A percentile compares a stretch with the other conserved stretches of the same genome.
These are phyloP conservation scores for Mesaphorura yosii DNA, from an alignment of 1,140 invertebrate genomes.

Conservation along the genomic window DNA sequence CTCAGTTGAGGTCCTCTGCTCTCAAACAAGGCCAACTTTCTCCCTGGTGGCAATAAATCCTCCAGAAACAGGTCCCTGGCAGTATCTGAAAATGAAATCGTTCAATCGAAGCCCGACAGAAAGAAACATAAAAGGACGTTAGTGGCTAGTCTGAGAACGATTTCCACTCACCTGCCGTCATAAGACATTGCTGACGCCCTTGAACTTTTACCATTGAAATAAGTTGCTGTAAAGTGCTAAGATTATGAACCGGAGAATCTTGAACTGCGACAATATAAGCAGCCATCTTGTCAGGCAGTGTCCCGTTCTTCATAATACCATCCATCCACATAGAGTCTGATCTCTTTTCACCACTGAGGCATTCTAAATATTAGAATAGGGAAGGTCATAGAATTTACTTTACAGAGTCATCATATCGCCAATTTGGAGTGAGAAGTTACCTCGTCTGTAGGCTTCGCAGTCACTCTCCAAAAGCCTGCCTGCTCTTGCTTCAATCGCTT, in stretches of 20 bases:
- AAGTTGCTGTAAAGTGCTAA: conserved; percentile 55
- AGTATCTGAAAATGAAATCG: conserved; percentile 40
- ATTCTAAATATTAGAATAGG: not conserved
- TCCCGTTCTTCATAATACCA: conserved; percentile 66
- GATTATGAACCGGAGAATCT: conserved; percentile 69
- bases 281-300: conserved; percentile 71
- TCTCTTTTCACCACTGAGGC: conserved; percentile 10
- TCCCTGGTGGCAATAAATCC: conserved; percentile 58
- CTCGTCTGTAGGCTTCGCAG: conserved; percentile 3
- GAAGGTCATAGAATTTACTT: not conserved
- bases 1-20: conserved; percentile 42
- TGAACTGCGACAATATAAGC: conserved; percentile 70
- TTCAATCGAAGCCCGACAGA: not conserved
- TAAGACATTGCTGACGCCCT: conserved; percentile 58
- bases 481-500: conserved; percentile 1
- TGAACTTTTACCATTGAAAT: conserved; percentile 67
- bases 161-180: conserved; percentile 24
- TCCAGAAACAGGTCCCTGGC: conserved; percentile 63
- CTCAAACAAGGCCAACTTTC: conserved; percentile 62
- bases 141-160: not conserved
- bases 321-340: conserved; percentile 53
- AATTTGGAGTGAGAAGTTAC: too few species aligned
- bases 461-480: conserved; percentile 7
- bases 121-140: not conserved
- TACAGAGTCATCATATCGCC: too few species aligned